Percentiles rank a stretch among this genome's conserved stretches.
These are phyloP conservation scores for Scleropages formosus DNA, from an alignment of 2,797 vertebrate genomes.

Conservation along the genomic window DNA sequence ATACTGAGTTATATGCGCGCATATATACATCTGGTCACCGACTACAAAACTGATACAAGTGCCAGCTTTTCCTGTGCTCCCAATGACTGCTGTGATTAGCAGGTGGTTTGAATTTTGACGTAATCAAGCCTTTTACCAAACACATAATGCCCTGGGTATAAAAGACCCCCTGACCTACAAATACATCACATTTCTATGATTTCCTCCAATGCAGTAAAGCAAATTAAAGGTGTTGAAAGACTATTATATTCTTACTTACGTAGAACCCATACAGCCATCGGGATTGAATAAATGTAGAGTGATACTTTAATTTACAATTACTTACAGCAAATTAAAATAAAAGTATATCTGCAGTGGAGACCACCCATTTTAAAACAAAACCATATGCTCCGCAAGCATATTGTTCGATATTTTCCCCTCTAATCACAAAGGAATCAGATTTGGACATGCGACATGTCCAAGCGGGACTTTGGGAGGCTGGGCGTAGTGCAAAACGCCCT, in stretches of 20 bases:
- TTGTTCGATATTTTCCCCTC: slow-evolving; percentile 6
- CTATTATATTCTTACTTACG: slow-evolving; percentile 41
- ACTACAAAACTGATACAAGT: not conserved
- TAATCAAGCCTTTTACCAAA: slow-evolving; percentile 38
- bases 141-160: slow-evolving; percentile 47
- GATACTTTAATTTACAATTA: slow-evolving; percentile 52
- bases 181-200: slow-evolving; percentile 49
- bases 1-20: too few species aligned
- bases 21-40: too few species aligned
- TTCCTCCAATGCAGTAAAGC: slow-evolving; percentile 41
- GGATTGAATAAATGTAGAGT: slow-evolving; percentile 42
- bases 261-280: slow-evolving; percentile 32
- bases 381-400: slow-evolving; percentile 40
- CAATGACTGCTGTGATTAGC: slow-evolving; percentile 33
- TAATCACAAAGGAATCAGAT: not conserved
- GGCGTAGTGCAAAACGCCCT: not conserved
- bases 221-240: slow-evolving; percentile 51
- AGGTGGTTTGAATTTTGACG: slow-evolving; percentile 45
- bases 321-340: slow-evolving; percentile 53
- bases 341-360: slow-evolving; percentile 42
- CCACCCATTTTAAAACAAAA: slow-evolving; percentile 47
- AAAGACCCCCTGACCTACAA: slow-evolving; percentile 39
- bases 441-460: not conserved
- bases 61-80: not conserved
- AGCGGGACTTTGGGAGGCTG: not conserved